phyloP scores from a whole-genome alignment of 2,888 invertebrate species.

The Helobdella robusta region DNA sequence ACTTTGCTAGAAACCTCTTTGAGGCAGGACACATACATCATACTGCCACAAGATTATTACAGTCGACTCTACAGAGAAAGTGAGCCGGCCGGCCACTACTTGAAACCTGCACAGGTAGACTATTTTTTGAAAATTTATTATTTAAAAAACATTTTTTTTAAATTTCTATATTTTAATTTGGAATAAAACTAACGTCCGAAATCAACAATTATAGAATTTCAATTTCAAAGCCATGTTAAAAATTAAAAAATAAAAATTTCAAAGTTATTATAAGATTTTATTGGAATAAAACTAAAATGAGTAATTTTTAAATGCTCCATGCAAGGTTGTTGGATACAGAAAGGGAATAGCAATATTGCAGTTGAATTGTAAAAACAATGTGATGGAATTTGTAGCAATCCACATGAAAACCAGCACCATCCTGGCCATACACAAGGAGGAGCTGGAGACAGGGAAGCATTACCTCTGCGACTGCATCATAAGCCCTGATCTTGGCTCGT shows the following conservation, averaged over 20 bases:
- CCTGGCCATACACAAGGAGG: constrained; percentile 34
- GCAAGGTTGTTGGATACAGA: constrained; percentile 36
- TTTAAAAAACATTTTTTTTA: background rate
- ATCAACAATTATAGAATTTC: too few relatives aligned
- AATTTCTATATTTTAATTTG: background rate
- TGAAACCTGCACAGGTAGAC: constrained; percentile 33
- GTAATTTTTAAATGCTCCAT: too few relatives aligned
- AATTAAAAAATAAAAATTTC: too few relatives aligned
- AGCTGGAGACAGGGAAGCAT: constrained; percentile 30
- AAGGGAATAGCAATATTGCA: constrained; percentile 36
- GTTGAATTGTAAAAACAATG: constrained; percentile 28
- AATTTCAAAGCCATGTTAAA: too few relatives aligned
- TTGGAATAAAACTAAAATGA: too few relatives aligned
- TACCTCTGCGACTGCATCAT: constrained; percentile 37
- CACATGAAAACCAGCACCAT: constrained; percentile 37
- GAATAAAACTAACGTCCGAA: too few relatives aligned
- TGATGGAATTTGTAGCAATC: constrained; percentile 36
- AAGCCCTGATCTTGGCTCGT: constrained; percentile 36
- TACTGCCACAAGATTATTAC: constrained; percentile 34
- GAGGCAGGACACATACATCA: constrained; percentile 35
- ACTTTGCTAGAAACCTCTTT: constrained; percentile 35
- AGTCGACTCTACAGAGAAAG: constrained; percentile 32
- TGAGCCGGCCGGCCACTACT: constrained; percentile 35
- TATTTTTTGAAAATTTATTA: background rate
- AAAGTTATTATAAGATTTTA: too few relatives aligned